Conservation (phyloP, 2,888 invertebrate genomes). For the Smittia aterrima region DNA sequence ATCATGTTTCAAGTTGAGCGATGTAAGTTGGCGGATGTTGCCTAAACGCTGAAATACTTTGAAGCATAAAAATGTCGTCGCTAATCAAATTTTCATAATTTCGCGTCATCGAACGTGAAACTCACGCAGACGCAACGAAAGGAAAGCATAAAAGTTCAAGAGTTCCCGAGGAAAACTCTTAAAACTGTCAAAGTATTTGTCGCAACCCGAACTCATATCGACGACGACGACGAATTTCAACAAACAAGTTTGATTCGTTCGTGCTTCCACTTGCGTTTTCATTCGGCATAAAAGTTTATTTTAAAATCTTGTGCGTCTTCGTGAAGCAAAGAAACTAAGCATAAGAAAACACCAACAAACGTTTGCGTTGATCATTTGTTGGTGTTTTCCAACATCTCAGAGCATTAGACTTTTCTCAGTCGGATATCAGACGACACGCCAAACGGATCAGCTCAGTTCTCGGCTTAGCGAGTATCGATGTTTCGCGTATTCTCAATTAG, state of each 20-base stretch:
- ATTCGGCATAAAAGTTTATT: conserved; percentile 11
- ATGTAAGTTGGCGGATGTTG: too few relatives aligned
- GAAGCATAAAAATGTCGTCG: too few relatives aligned
- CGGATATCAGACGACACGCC: neutral
- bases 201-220: neutral
- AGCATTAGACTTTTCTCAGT: conserved; percentile 16
- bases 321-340: neutral
- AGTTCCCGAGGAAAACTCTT: neutral
- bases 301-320: neutral
- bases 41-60: too few relatives aligned
- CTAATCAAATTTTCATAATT: too few relatives aligned
- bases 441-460: neutral
- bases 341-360: neutral
- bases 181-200: neutral
- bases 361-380: neutral
- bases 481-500: neutral
- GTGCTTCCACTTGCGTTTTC: conserved; percentile 17
- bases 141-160: too few relatives aligned
- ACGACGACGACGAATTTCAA: neutral
- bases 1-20: too few relatives aligned
- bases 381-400: neutral
- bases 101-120: too few relatives aligned
- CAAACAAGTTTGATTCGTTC: conserved; percentile 8
- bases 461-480: neutral
- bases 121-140: too few relatives aligned